A percentile compares a stretch with the other conserved stretches of the same genome.
Evolutionary conservation across 2,113 vertebrate species (phyloP).

Genomic region (Muntiacus muntjak): DNA sequence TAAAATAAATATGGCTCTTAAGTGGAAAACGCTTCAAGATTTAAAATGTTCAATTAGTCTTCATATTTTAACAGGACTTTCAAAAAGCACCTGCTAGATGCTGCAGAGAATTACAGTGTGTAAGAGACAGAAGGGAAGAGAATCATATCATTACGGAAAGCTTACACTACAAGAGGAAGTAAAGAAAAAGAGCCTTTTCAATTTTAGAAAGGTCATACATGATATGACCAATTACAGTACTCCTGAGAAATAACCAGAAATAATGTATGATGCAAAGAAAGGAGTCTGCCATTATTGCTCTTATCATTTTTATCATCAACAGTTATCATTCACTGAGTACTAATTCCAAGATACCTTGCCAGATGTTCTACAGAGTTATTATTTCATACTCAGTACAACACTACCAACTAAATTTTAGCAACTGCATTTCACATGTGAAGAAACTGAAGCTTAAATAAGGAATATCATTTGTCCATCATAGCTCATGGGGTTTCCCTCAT

Average conservation of each 20-base stretch:
- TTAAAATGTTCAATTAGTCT: background rate
- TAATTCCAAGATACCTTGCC: background rate
- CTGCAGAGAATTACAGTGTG: background rate
- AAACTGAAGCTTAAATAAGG: background rate
- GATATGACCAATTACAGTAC: background rate
- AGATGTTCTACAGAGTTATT: background rate
- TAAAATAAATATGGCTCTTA: background rate
- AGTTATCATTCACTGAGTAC: background rate
- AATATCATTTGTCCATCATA: background rate
- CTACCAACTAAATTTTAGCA: background rate
- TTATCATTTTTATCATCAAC: background rate
- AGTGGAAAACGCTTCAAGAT: background rate
- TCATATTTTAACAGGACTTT: background rate
- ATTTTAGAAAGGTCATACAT: background rate
- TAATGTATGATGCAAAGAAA: background rate
- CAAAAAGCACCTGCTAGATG: background rate
- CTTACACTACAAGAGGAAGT: background rate
- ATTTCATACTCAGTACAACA: background rate
- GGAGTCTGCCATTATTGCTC: background rate
- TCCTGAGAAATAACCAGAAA: constrained; percentile 6
- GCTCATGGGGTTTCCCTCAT: background rate
- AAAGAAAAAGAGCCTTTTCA: background rate
- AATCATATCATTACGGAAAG: background rate
- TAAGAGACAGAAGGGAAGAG: background rate
- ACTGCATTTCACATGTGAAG: background rate